Base-by-base conservation (phyloP, 1,140 invertebrate species). In the Nasonia longicornis region DNA sequence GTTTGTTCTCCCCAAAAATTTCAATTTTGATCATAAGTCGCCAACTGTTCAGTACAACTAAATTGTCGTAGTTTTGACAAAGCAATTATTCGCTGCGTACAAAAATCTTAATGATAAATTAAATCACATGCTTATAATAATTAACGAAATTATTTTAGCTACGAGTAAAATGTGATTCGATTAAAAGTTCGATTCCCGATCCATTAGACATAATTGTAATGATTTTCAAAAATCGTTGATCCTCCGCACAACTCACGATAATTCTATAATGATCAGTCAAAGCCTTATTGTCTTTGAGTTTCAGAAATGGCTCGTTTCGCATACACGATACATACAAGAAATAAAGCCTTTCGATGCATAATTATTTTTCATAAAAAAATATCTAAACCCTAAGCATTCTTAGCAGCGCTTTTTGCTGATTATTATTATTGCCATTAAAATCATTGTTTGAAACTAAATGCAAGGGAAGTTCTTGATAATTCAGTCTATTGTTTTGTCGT, bases 231-330 rank as follows among this genome's bases (percentile, higher is more conserved):
- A 67, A 31, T 74, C 29, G 45, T 74, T 29, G 26, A 63, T 66
- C 26, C 10, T 58, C 58, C 38, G 58, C 22, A 26, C 29, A 76
- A 48, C 35, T 58, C 63, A 45, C 35, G 52, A 73, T 73, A 80
- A 73, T 58, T 75, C 78, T 79, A 58, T 58, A 79, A 74, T 74
- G 11, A 76, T 82, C 74, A 83, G 78, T 83, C 74, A 77, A 83
- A 80, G 72, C 66, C 31, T 83, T 83, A 83, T 83, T 83, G 82
- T 83, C 82, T 66, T 79, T 80, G 77, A 80, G 45, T 81, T 83
- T 74, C 52, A 35, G 12, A 76, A 52, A 73, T 66, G n/a, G 35
- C 42, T 58, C 29, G 38, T 52, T 73, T 77, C 26, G 14, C 31
- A 8, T 64, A 58, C 16, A 20, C 26, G n/a, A 64, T 22, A 31